These are phyloP conservation scores for Graptemys geographica DNA, from an alignment of 2,797 vertebrate genomes.

Conservation along the genomic window DNA sequence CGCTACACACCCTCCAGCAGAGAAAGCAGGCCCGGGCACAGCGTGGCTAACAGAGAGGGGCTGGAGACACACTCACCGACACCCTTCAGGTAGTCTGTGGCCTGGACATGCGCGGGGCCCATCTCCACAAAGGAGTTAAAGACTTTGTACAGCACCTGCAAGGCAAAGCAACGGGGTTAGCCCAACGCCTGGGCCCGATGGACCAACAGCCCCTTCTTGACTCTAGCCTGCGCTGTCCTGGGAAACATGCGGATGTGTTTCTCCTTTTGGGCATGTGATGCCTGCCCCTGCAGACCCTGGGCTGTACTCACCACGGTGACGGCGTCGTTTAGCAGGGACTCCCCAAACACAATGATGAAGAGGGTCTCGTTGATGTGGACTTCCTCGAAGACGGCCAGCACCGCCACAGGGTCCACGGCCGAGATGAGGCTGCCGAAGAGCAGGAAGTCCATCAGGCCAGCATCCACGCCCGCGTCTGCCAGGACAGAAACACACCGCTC, in stretches of 20 bases:
- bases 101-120: slow-evolving; percentile 89
- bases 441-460: slow-evolving; percentile 94
- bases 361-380: slow-evolving; percentile 95
- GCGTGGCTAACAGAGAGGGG: slow-evolving; percentile 43
- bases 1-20: neutral
- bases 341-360: slow-evolving; percentile 97
- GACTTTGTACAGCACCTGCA: slow-evolving; percentile 95
- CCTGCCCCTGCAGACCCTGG: neutral
- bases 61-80: slow-evolving; percentile 88
- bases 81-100: slow-evolving; percentile 93
- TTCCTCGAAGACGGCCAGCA: slow-evolving; percentile 95
- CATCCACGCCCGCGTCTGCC: slow-evolving; percentile 88
- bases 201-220: neutral
- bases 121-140: slow-evolving; percentile 97
- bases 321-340: slow-evolving; percentile 95
- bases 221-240: neutral
- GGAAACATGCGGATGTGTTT: neutral
- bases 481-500: slow-evolving; percentile 13
- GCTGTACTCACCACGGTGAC: slow-evolving; percentile 92
- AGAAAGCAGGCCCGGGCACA: neutral
- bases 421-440: slow-evolving; percentile 95
- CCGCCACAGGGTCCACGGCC: slow-evolving; percentile 94
- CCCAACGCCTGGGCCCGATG: neutral
- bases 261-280: neutral
- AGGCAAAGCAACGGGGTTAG: neutral